Conservation (phyloP, 2,888 invertebrate genomes). For the Folsomia manolachei region DNA sequence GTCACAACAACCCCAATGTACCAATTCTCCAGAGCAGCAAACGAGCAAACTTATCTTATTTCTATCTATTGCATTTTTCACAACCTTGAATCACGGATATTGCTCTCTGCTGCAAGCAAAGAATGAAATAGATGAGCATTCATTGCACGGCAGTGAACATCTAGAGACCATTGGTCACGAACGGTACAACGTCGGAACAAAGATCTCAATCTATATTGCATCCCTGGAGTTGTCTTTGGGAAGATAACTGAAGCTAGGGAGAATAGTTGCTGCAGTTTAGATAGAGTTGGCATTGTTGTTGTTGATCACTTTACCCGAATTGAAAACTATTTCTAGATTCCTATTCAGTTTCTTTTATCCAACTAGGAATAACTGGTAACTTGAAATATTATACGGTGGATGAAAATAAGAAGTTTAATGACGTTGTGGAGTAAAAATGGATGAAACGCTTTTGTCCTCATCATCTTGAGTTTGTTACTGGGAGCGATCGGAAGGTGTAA, state of each 20-base stretch:
- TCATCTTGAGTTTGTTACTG: background rate
- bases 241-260: no score
- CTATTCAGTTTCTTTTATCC: background rate
- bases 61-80: background rate
- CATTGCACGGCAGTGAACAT: no score
- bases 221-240: background rate
- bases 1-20: no score
- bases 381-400: background rate
- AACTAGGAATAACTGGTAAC: background rate
- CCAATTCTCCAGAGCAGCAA: no score
- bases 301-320: background rate
- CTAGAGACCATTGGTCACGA: no score
- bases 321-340: background rate
- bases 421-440: background rate
- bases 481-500: background rate
- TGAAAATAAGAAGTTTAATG: background rate
- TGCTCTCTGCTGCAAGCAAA: background rate
- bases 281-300: background rate
- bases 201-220: background rate
- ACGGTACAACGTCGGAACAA: background rate
- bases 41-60: no score
- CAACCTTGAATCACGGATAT: background rate
- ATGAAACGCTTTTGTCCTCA: background rate
- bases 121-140: background rate
- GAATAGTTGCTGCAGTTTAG: no score